Evolutionary conservation across 2,797 vertebrate genomes (phyloP).

Genomic region (Eospalax fontanierii): DNA sequence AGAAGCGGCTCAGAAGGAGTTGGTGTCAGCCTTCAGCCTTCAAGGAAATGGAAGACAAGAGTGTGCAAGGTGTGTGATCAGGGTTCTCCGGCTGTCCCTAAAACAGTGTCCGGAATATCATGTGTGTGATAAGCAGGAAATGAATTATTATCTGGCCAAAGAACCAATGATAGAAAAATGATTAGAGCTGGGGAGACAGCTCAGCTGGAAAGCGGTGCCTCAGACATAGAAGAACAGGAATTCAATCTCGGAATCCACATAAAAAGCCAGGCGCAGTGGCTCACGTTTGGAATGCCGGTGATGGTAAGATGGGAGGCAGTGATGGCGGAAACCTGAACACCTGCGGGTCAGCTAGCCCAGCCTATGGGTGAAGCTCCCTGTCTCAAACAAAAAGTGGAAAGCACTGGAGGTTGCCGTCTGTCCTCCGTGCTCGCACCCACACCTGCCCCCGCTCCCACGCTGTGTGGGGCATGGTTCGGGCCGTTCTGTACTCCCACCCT

Average conservation of each 20-base stretch:
- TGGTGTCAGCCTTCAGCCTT: too few species aligned
- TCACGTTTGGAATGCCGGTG: too few species aligned
- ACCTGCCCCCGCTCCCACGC: too few species aligned
- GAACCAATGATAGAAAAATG: not conserved
- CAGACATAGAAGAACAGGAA: not conserved
- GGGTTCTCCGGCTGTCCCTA: accelerated
- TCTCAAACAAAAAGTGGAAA: not conserved
- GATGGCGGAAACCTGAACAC: too few species aligned
- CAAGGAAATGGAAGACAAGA: not conserved
- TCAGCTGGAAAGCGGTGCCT: not conserved
- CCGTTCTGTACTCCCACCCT: not conserved
- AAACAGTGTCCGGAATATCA: not conserved
- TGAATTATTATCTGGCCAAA: not conserved
- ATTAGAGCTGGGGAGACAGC: not conserved
- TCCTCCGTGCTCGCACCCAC: not conserved
- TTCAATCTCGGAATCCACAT: too few species aligned
- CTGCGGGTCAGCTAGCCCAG: too few species aligned
- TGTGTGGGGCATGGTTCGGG: not conserved
- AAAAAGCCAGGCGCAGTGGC: too few species aligned
- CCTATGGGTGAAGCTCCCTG: too few species aligned
- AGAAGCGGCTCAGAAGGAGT: accelerated
- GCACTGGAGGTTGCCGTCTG: too few species aligned
- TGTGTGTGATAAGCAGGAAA: too few species aligned
- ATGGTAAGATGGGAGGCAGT: too few species aligned
- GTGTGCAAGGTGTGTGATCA: too few species aligned